Base-by-base conservation (phyloP, 2,113 vertebrate genomes). In the Hippocampus comes region DNA sequence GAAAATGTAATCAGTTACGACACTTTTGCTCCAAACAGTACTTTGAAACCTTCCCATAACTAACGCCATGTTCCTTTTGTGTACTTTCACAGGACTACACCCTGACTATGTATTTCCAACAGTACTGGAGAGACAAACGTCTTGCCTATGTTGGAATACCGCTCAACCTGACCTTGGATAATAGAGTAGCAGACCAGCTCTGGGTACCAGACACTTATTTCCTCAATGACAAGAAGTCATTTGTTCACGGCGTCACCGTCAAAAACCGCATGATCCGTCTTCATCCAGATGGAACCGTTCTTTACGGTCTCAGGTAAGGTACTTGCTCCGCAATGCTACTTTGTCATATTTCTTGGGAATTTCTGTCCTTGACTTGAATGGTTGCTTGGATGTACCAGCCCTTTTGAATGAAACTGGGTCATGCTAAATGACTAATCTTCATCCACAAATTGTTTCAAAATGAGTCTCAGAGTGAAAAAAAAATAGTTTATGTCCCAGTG, bases 201-300 rank as follows among this genome's bases (percentile, higher is more conserved):
- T 98, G 96, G 96, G 96, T 98, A 75, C 96, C 96, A 0, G 96
- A 98, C 91, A 98, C 96, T 2, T 98, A 98, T 86, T 98, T 98
- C 91, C 91, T 98, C 78, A 98, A 98, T 49, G 96, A 98, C 93
- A 98, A 98, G 90, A 97, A 97, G 87, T 98, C 96, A 0, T 98
- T 98, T 69, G 96, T 98, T 74, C 96, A 98, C 1, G 96, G 96
- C 0, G 96, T 98, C 71, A 98, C 96, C 0, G 96, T 98, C 83
- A 97, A 97, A 88, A 98, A 97, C 85, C 93, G 96, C 41, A 97
- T 98, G 96, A 98, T 98, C 84, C 95, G 96, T 67, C 94, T 98
- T 55, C 96, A 98, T 82, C 96, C 96, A 0, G 96, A 98, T 0
- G 96, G 96, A 69, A 98, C 96, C 0, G 96, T 98, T 79, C 93